Evolutionary conservation across 2,888 invertebrate species (phyloP).

Genomic region (Tricholauxania praeusta): DNA sequence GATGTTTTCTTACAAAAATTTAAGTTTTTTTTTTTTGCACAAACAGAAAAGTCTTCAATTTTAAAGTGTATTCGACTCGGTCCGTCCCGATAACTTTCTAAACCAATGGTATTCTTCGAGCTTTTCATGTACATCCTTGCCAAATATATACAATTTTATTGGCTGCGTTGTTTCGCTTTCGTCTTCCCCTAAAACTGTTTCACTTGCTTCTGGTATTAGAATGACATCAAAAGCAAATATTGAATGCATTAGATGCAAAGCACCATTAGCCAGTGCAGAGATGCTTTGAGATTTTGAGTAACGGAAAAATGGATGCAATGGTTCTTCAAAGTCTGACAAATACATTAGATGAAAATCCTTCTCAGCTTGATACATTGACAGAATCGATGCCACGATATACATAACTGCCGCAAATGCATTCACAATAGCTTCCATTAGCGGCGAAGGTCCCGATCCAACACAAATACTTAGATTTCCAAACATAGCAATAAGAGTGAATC

Average conservation of each 20-base stretch:
- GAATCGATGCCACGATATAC: conserved; percentile 49
- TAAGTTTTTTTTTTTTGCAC: too few species aligned
- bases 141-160: conserved; percentile 47
- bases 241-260: conserved; percentile 54
- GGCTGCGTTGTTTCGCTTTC: conserved; percentile 36
- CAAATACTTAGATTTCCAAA: conserved; percentile 52
- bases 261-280: conserved; percentile 50
- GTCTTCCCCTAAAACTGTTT: conserved; percentile 7
- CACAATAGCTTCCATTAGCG: conserved; percentile 50
- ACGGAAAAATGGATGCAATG: conserved; percentile 53
- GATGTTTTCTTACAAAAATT: too few species aligned
- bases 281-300: conserved; percentile 56
- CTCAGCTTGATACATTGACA: conserved; percentile 56
- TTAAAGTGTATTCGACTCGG: too few species aligned
- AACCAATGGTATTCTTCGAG: conserved; percentile 50
- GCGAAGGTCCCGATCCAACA: conserved; percentile 42
- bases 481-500: conserved; percentile 52
- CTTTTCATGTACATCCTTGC: conserved; percentile 44
- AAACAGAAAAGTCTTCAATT: too few species aligned
- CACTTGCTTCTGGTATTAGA: conserved; percentile 37
- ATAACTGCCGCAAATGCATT: conserved; percentile 44
- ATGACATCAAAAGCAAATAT: conserved; percentile 52
- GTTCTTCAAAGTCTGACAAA: conserved; percentile 50
- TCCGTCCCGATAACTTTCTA: conserved; percentile 24
- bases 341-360: conserved; percentile 55